A percentile compares a stretch with the other conserved stretches of the same genome.
Conservation (phyloP, 2,888 invertebrate species). For the Agrochola lota region DNA sequence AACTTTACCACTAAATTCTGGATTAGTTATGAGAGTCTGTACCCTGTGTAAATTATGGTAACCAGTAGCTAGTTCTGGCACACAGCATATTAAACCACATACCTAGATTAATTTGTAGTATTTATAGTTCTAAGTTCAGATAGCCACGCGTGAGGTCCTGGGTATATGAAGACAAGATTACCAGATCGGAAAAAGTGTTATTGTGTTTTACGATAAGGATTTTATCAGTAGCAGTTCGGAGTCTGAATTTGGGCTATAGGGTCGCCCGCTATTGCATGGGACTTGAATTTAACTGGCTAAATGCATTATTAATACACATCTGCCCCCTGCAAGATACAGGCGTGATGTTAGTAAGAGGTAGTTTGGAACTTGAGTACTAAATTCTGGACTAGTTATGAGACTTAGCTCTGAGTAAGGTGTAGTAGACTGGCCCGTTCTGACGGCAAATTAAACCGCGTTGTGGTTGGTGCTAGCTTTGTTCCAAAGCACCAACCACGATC, state of each 20-base stretch:
- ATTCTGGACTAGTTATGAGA: neutral
- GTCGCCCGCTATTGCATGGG: neutral
- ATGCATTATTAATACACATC: neutral
- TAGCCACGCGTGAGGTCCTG: no score
- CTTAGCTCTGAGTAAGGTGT: neutral
- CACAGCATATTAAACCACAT: neutral
- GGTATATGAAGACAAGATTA: no score
- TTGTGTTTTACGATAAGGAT: neutral
- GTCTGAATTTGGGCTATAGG: no score
- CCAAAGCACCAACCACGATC: neutral
- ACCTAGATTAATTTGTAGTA: no score
- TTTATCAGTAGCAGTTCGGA: neutral
- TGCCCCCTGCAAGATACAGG: no score
- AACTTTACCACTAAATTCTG: neutral
- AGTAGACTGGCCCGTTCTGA: neutral
- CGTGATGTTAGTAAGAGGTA: neutral
- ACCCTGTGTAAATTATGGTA: neutral
- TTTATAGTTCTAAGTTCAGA: no score
- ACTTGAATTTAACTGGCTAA: neutral
- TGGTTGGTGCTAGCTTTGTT: conserved; percentile 17
- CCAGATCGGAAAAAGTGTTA: neutral
- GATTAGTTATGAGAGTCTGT: neutral
- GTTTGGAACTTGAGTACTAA: neutral
- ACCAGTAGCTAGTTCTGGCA: neutral
- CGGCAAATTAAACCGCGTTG: conserved; percentile 50